Evolutionary conservation across 2,888 invertebrate species (phyloP), one percentile per base, ranked within the genome.

Genomic region (Galeruca laticollis): DNA sequence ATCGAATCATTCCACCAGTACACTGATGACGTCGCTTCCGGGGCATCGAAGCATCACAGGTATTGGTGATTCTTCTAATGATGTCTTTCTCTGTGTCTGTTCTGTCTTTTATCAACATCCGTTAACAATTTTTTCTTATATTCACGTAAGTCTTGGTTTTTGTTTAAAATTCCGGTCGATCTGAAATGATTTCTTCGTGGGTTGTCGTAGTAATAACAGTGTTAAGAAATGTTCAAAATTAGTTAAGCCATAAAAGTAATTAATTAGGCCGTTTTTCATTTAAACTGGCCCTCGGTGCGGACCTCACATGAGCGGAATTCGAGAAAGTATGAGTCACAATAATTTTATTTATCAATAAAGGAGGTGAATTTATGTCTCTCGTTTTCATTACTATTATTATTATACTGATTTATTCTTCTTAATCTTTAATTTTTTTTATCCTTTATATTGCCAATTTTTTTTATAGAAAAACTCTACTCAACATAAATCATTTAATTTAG

Each of bases 241-340:
- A 26, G 52, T 52, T 52, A 26, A 52, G 21, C 52, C 52, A 52
- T 52, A 52, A 52, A 52, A 21, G 13, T 52, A 26, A 52, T 52
- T 52, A 52, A 52, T 52, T 52, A 52, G n/a, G 8, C 15, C 15
- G 15, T 15, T 47, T 18, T 47, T 47, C 47, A 18, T 47, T 47
- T 47, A 15, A 15, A 47, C 47, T 47, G 47, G 2, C 15, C 13
- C 52, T 52, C 5, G 21, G 8, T 52, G n/a, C 43, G 26, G 52
- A 52, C 21, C 52, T 26, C 26, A 52, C 52, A 26, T 26, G 52
- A 21, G 21, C 21, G n/a, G n/a, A 52, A 52, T 52, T 26, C 21
- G 15, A 52, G 52, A 52, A 52, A 26, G 21, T 13, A 52, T 52
- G 52, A 26, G 26, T 52, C 52, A 52, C n/a, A 52, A 21, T n/a